phyloP scores from a whole-genome alignment of 2,888 invertebrate species.

The Kuschelorhynchus macadamiae region DNA sequence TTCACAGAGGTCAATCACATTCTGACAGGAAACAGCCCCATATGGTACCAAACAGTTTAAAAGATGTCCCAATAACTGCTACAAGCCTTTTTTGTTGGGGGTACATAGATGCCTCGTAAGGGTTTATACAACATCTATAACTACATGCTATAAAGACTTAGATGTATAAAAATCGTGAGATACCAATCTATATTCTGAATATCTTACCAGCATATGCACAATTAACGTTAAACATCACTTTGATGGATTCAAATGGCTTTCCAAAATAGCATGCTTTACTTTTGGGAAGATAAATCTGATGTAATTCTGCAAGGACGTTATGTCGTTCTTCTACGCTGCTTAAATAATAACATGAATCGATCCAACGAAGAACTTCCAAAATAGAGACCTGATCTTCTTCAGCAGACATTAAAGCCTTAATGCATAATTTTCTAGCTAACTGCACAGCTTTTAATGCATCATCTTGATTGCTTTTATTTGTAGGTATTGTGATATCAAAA shows the following conservation, averaged over 20 bases:
- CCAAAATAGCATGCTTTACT: neutral
- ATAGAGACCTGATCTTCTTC: constrained; percentile 41
- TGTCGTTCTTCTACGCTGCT: constrained; percentile 8
- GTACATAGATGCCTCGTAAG: too few relatives aligned
- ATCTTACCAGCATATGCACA: constrained; percentile 23
- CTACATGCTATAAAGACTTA: too few relatives aligned
- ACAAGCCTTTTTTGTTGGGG: too few relatives aligned
- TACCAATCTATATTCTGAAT: too few relatives aligned
- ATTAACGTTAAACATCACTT: constrained; percentile 15
- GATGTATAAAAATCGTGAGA: too few relatives aligned
- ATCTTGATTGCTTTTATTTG: constrained; percentile 9
- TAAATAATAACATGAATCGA: constrained; percentile 53
- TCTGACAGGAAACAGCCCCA: too few relatives aligned
- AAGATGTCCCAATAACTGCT: too few relatives aligned
- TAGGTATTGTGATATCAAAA: constrained; percentile 12
- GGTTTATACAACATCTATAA: too few relatives aligned
- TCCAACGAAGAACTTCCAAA: constrained; percentile 55
- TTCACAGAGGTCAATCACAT: too few relatives aligned
- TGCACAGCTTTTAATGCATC: constrained; percentile 27
- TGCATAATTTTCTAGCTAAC: constrained; percentile 37
- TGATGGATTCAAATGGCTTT: constrained; percentile 17
- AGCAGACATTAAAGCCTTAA: constrained; percentile 36
- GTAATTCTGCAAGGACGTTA: neutral
- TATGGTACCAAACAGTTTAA: too few relatives aligned
- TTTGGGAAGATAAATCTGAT: constrained; percentile 17